These are phyloP conservation scores for Trematocara stigmaticum DNA, from an alignment of 2,113 vertebrate species.

Conservation along the genomic window DNA sequence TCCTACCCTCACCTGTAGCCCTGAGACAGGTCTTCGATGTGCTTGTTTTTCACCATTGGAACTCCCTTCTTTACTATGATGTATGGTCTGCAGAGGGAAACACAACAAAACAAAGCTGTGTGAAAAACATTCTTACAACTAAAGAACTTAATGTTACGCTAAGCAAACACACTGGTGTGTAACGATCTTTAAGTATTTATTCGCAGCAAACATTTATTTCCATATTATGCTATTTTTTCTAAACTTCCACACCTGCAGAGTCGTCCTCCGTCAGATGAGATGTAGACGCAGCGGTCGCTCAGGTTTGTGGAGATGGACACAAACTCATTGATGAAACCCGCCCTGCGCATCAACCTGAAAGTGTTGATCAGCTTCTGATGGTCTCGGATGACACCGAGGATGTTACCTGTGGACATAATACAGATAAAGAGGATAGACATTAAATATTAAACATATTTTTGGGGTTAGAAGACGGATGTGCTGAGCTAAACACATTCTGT, in stretches of 20 bases:
- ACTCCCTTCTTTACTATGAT: slow-evolving; percentile 95
- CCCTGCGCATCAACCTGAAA: slow-evolving; percentile 92
- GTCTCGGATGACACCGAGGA: slow-evolving; percentile 92
- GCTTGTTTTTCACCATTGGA: slow-evolving; percentile 89
- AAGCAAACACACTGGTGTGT: background rate
- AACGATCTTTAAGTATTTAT: background rate
- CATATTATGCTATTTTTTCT: background rate
- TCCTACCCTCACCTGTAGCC: slow-evolving; percentile 84
- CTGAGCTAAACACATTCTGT: background rate
- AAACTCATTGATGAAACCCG: slow-evolving; percentile 95
- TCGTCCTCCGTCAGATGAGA: slow-evolving; percentile 96
- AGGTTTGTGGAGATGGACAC: slow-evolving; percentile 98
- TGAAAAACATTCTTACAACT: background rate
- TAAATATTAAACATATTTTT: background rate
- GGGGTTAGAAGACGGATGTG: background rate
- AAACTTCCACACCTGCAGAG: slow-evolving; percentile 81
- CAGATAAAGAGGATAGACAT: background rate
- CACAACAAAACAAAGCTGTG: background rate
- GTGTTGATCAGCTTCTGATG: slow-evolving; percentile 90
- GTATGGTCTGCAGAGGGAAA: slow-evolving; percentile 79
- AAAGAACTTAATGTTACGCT: background rate
- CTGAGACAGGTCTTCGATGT: slow-evolving; percentile 95
- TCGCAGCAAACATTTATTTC: background rate
- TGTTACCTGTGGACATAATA: slow-evolving; percentile 79
- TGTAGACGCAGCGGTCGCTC: slow-evolving; percentile 93